Evolutionary conservation across 2,888 invertebrate species (phyloP).

Genomic region (Molorchus minor): DNA sequence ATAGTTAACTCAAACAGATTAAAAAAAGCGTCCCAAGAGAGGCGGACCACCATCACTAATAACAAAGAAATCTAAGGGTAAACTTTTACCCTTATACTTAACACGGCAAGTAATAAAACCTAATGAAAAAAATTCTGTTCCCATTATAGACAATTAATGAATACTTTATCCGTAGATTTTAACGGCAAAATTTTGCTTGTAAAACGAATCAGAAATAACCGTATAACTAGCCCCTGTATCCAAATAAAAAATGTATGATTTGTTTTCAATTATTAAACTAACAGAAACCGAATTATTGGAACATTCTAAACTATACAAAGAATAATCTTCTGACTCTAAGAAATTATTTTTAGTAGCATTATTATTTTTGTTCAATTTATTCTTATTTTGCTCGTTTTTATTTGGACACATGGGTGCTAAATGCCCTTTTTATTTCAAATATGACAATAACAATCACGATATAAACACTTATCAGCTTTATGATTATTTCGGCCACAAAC

Average conservation of each 20-base stretch:
- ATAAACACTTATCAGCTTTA: slow-evolving; percentile 7
- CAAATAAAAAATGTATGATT: too few species aligned
- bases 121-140: not conserved
- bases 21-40: not conserved
- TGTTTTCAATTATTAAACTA: too few species aligned
- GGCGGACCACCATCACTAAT: not conserved
- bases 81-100: not conserved
- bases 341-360: too few species aligned
- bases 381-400: slow-evolving; percentile 1
- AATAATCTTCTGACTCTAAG: too few species aligned
- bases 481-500: slow-evolving; percentile 12
- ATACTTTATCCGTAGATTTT: not conserved
- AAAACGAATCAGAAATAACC: too few species aligned
- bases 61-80: not conserved
- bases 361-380: too few species aligned
- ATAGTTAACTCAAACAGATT: not conserved
- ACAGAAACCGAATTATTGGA: too few species aligned
- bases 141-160: not conserved
- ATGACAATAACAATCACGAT: not conserved
- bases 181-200: too few species aligned
- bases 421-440: slow-evolving; percentile 24
- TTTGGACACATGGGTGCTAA: slow-evolving; percentile 17
- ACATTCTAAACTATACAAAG: too few species aligned
- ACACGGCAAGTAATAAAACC: not conserved
- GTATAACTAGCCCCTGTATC: too few species aligned